Base-by-base conservation (phyloP, 2,797 vertebrate genomes). In the Platalea minor region DNA sequence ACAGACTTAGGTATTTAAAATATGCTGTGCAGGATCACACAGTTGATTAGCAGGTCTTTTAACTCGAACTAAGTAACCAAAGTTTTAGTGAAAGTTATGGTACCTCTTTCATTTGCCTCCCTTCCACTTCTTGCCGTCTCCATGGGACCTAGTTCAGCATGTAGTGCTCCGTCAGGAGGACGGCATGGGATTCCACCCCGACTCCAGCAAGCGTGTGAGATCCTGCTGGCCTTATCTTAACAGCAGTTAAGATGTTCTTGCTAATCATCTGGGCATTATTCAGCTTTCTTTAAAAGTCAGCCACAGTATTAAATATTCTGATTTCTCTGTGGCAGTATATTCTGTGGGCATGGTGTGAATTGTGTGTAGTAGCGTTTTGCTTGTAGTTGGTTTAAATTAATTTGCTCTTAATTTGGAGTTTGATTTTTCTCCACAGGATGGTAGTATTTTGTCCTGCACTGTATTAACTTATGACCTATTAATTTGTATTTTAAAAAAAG, bases 151-250 rank as follows among this genome's bases (percentile, higher is more conserved):
- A 28, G 18, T 54, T 50, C 60, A 87, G 63, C 17, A 29, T 4
- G 5, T 46, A 20, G 54, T 21, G 26, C 51, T 41, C 37, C 59
- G 46, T 75, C 80, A 64, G 60, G 50, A 94, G 50, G 35, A 31
- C 50, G 31, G 4, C 48, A 4, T 45, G 51, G 46, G 28, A 23
- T 73, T 91, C 51, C 35, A 46, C 46, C 33, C 10, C 1, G 4
- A 26, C 28, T 59, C 23, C 46, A 35, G 14, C 0, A 0, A 50
- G 9, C 0, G 0, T 43, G 0, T 37, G 51, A 39, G 35, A 33
- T 59, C 57, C 63, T 80, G 51, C 48, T 91, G 64, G 23, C 60
- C 28, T 76, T 68, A 29, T 28, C 72, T 75, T 76, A 77, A 35
- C 35, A 46, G 41, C 41, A 31, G 39, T 39, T 69, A 31, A 64